A percentile compares a stretch with the other conserved stretches of the same genome.
phyloP scores from a whole-genome alignment of 2,888 invertebrate genomes.

The Stictocephala bisonia region DNA sequence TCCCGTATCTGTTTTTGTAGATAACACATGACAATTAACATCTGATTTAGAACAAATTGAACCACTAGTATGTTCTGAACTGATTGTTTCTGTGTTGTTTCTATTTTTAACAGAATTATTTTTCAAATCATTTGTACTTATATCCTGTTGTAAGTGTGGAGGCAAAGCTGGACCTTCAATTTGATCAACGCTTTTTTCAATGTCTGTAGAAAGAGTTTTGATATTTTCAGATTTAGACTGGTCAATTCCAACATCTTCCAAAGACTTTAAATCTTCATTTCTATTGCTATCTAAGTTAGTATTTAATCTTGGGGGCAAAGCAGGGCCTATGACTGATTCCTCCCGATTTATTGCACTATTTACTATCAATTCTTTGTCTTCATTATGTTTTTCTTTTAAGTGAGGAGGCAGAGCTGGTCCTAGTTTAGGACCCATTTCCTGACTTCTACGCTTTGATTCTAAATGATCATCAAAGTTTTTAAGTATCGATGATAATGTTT shows the following conservation, averaged over 20 bases:
- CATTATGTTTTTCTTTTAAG: background rate
- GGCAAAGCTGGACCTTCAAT: conserved; percentile 61
- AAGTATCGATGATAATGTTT: conserved; percentile 12
- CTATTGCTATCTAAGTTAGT: too few species aligned
- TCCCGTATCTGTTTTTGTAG: conserved; percentile 62
- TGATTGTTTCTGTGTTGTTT: too few species aligned
- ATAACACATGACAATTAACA: conserved; percentile 63
- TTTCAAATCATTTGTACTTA: too few species aligned
- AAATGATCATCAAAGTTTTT: conserved; percentile 18
- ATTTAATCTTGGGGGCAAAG: conserved; percentile 5
- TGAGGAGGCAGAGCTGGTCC: conserved; percentile 34
- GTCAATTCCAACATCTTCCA: background rate
- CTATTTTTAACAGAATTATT: too few species aligned
- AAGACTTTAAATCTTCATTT: too few species aligned
- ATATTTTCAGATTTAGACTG: background rate
- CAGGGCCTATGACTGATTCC: conserved; percentile 19
- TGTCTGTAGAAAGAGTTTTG: background rate
- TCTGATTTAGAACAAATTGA: too few species aligned
- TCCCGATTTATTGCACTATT: too few species aligned
- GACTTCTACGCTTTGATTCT: conserved; percentile 4
- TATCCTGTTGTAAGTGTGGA: conserved; percentile 57
- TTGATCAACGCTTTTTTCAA: conserved; percentile 14
- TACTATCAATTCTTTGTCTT: too few species aligned
- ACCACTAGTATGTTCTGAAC: too few species aligned
- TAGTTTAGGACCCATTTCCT: background rate